Evolutionary conservation across 2,888 invertebrate species (phyloP), one percentile per base, ranked within the genome.

Genomic region (Cerastis rubricosa): DNA sequence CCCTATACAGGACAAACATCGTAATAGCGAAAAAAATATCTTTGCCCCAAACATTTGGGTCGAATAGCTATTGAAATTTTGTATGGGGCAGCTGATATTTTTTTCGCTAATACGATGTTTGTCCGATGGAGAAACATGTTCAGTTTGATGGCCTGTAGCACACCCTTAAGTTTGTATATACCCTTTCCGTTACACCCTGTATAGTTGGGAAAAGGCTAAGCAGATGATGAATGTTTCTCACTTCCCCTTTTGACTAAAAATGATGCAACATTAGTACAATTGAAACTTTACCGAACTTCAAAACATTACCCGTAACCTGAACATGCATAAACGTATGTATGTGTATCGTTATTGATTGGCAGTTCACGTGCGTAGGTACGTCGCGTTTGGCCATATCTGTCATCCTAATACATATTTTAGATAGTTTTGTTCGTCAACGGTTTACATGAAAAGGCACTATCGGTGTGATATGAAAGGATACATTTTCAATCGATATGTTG

Each of bases 301-400:
- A 19, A 22, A 70, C 14, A 22, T 0, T 61, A 11, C 0, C 66
- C 0, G 83, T 12, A 70, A 57, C 80, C 0, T 40, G n/a, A 64
- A 68, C 69, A 66, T 68, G 25, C 14, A 51, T n/a, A 43, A 22
- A 49, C 29, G 65, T 40, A 45, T 45, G 22, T 45, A 11, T 61
- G 45, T 77, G 47, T 70, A 35, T 45, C 54, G 65, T 73, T 84
- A 84, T 79, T 84, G 84, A 81, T 81, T 84, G 81, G 69, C 81
- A 59, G 68, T 66, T 84, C 79, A 80, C 83, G 80, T 79, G 84
- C 78, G 83, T 83, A 61, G 57, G 64, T 63, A 51, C 40, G 57
- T 74, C 66, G 29, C 51, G 64, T 63, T 47, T 29, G 57, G 70
- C 66, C 35, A 25, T 67, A 68, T 25, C 57, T 74, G 74, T 74